These are phyloP conservation scores for Pseudochirops corinnae DNA, from an alignment of 2,797 vertebrate genomes.

Conservation along the genomic window DNA sequence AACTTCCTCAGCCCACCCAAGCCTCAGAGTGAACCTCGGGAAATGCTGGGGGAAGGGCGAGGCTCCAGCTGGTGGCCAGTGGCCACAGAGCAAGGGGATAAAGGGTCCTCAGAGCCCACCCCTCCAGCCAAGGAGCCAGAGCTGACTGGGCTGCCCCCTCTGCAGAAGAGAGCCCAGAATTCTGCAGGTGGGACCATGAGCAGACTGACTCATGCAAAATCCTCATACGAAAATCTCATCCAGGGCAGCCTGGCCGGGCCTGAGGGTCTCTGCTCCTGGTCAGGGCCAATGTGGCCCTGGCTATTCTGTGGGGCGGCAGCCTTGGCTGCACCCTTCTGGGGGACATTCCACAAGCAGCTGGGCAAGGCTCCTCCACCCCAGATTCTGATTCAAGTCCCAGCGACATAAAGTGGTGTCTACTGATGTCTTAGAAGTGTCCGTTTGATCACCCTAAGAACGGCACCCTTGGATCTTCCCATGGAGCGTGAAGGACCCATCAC, in stretches of 20 bases:
- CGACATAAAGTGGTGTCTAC: not conserved
- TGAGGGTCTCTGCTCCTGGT: not conserved
- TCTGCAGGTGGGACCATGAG: not conserved
- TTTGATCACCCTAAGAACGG: not conserved
- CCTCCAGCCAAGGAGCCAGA: slow-evolving; percentile 1
- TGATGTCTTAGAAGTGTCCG: not conserved
- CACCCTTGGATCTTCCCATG: too few relatives aligned
- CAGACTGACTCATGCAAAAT: not conserved
- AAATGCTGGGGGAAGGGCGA: too few relatives aligned
- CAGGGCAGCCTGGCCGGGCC: not conserved
- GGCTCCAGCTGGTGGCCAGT: too few relatives aligned
- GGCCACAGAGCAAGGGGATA: too few relatives aligned
- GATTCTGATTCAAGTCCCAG: too few relatives aligned
- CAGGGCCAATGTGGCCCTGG: not conserved
- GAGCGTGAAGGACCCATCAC: too few relatives aligned
- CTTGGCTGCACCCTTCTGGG: not conserved
- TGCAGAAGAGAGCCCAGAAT: not conserved
- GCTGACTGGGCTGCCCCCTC: not conserved
- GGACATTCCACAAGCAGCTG: not conserved
- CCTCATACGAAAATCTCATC: not conserved
- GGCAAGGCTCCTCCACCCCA: too few relatives aligned
- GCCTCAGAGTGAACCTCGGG: too few relatives aligned
- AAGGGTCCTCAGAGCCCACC: not conserved
- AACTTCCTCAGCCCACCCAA: too few relatives aligned
- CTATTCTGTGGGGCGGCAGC: not conserved